phyloP scores from a whole-genome alignment of 2,113 vertebrate species.

The Vicugna pacos region DNA sequence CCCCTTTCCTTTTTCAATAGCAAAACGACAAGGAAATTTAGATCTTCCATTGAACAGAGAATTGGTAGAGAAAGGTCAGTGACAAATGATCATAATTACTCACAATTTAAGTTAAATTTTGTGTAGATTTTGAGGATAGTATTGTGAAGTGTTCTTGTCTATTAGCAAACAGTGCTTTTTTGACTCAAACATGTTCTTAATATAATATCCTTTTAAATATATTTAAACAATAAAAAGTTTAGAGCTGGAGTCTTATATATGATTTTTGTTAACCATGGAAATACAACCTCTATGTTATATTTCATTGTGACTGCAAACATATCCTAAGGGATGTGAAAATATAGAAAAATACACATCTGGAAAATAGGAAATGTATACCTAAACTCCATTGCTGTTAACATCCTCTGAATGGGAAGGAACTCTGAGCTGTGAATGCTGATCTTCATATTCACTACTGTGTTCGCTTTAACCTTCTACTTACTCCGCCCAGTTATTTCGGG shows the following conservation, averaged over 20 bases:
- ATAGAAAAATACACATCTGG: neutral
- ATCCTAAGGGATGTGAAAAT: neutral
- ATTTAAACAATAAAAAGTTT: constrained; percentile 24
- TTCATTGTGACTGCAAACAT: neutral
- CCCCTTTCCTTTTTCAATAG: constrained; percentile 84
- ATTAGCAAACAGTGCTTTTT: neutral
- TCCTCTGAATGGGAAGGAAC: neutral
- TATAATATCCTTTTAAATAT: constrained; percentile 39
- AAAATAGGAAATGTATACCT: neutral
- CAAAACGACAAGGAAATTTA: constrained; percentile 88
- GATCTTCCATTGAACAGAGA: constrained; percentile 89
- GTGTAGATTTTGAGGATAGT: neutral
- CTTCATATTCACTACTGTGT: neutral
- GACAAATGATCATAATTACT: constrained; percentile 49
- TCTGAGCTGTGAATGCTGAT: neutral
- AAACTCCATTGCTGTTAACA: neutral
- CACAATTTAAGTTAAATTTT: constrained; percentile 24
- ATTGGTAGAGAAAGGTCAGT: constrained; percentile 92
- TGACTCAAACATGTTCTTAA: constrained; percentile 1
- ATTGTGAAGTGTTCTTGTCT: constrained; percentile 6
- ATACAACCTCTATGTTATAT: neutral
- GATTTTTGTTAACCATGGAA: constrained; percentile 18
- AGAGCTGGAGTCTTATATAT: neutral
- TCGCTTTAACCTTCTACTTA: neutral
- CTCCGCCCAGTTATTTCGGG: neutral